A percentile compares a stretch with the other conserved stretches of the same genome.
Conservation (phyloP, 2,113 vertebrate species). For the Piprites chloris region DNA sequence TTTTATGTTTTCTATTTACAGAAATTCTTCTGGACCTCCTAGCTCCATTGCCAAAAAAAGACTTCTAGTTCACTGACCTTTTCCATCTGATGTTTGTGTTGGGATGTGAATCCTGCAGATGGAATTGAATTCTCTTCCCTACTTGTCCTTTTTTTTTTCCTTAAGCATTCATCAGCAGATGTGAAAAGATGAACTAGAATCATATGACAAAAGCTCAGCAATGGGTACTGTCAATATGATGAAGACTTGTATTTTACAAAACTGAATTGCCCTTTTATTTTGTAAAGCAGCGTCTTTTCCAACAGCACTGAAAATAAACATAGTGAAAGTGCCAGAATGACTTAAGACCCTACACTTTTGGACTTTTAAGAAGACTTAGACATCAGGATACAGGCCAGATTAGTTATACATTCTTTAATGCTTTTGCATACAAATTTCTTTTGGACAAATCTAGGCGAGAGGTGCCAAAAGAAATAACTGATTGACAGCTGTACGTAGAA, state of each 20-base stretch:
- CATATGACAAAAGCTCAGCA: neutral
- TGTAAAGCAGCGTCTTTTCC: neutral
- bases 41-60: neutral
- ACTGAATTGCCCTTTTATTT: neutral
- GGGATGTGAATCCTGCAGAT: neutral
- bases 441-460: neutral
- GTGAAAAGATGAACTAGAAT: neutral
- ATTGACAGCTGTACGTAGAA: neutral
- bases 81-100: neutral
- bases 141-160: neutral
- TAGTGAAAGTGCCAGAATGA: neutral
- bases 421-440: neutral
- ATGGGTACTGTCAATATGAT: neutral
- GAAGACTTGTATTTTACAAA: neutral
- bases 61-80: neutral
- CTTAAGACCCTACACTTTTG: neutral
- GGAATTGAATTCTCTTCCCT: neutral
- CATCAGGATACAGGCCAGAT: neutral
- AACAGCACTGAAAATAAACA: neutral
- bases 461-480: neutral
- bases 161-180: neutral
- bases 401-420: neutral
- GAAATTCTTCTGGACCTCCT: constrained; percentile 3
- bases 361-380: neutral
- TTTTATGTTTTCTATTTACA: constrained; percentile 1